Evolutionary conservation across 1,140 invertebrate species (phyloP), one percentile per base, ranked within the genome.

Genomic region (Zaprionus nigranus): DNA sequence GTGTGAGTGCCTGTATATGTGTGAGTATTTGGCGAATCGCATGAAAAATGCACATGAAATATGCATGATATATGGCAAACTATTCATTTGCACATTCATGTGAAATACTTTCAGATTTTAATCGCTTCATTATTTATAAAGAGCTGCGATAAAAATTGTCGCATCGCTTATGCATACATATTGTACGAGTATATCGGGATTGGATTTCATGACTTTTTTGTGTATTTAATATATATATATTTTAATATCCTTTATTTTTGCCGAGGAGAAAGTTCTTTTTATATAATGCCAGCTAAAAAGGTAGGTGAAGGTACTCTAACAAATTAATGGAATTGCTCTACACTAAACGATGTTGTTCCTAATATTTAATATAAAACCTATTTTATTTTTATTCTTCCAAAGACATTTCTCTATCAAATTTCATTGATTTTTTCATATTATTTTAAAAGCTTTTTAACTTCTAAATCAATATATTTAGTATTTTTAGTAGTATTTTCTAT

Each of bases 111-210:
- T 61, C 34, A 63, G 60, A 71, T 71, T 70, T 64, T 64, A 71
- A 71, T 75, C 73, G 60, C 54, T 75, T 64, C 61, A 75, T 75
- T 75, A 75, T 75, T 75, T 75, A 75, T 75, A 38, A 61, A 64
- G 49, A n/a, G 20, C n/a, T 9, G 43, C 67, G 43, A 70, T 75
- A 70, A 63, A 64, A 75, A 59, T 53, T 59, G 54, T 58, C 36
- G 36, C 54, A 53, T 26, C 28, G 36, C 26, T 56, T 68, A 56
- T 49, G 28, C 38, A 46, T 26, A 43, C 58, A 69, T 65, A 57
- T 65, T 65, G 53, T 56, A n/a, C n/a, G n/a, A n/a, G 57, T 43
- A 65, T 57, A 65, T 57, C 28, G 34, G 2, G 34, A 70, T 70
- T 75, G 60, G 12, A 40, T 59, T 34, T 46, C 59, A 53, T 7